Evolutionary conservation across 2,888 invertebrate species (phyloP).

Genomic region (Plagodis dolabraria): DNA sequence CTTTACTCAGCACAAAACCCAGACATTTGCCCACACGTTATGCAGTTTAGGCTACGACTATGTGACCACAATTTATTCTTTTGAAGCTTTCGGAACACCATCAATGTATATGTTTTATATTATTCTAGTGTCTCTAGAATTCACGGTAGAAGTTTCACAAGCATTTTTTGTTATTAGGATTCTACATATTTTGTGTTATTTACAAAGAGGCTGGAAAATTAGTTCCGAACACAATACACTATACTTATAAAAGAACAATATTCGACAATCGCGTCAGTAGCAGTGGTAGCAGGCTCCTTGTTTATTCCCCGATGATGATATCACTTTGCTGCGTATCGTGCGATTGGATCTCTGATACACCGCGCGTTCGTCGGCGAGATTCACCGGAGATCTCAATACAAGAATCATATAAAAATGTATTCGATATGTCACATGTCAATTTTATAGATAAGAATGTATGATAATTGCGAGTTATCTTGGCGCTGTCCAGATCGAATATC

Average conservation of each 20-base stretch:
- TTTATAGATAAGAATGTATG: slow-evolving; percentile 55
- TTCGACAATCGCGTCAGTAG: slow-evolving; percentile 20
- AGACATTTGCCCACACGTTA: too few species aligned
- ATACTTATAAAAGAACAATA: not conserved
- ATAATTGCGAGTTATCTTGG: slow-evolving; percentile 43
- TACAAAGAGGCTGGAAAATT: too few species aligned
- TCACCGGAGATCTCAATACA: slow-evolving; percentile 60
- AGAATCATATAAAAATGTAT: slow-evolving; percentile 61
- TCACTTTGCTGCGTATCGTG: slow-evolving; percentile 60
- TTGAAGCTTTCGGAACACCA: too few species aligned
- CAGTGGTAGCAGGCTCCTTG: slow-evolving; percentile 15
- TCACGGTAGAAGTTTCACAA: too few species aligned
- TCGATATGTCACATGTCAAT: slow-evolving; percentile 68
- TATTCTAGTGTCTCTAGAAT: too few species aligned
- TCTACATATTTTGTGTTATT: too few species aligned
- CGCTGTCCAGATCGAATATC: slow-evolving; percentile 24
- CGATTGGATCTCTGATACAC: slow-evolving; percentile 67
- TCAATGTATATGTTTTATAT: too few species aligned
- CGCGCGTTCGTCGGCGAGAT: slow-evolving; percentile 47
- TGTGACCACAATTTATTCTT: too few species aligned
- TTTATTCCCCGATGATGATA: slow-evolving; percentile 53
- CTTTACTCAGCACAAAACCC: too few species aligned
- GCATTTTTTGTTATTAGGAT: too few species aligned
- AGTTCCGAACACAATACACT: not conserved
- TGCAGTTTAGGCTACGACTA: too few species aligned